Conservation (phyloP, 2,113 vertebrate genomes). For the Malurus cyaneus region DNA sequence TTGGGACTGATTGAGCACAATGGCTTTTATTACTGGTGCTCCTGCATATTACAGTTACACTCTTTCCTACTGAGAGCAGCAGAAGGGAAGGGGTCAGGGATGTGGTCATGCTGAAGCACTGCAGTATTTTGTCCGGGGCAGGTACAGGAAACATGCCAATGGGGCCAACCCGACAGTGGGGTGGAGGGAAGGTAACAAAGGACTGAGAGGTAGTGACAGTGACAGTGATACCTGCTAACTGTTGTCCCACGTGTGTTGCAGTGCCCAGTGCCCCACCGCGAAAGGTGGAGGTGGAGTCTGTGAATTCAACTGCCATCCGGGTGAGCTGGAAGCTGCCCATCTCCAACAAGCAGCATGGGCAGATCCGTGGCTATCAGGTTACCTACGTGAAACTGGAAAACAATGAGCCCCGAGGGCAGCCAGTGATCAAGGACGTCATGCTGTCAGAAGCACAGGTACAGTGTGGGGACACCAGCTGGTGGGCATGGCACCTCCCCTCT, state of each 20-base stretch:
- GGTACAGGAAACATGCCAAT: not conserved
- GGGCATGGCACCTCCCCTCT: not conserved
- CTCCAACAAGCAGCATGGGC: constrained; percentile 88
- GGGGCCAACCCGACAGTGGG: accelerated
- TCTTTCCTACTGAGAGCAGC: not conserved
- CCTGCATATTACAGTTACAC: accelerated
- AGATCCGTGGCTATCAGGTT: constrained; percentile 94
- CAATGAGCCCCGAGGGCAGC: constrained; percentile 86
- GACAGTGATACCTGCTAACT: not conserved
- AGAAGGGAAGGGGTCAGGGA: not conserved
- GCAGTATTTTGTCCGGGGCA: not conserved
- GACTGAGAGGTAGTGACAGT: not conserved
- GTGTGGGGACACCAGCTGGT: not conserved
- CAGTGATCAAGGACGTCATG: constrained; percentile 86
- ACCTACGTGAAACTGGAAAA: constrained; percentile 88
- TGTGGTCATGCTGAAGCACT: not conserved
- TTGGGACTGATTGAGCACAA: not conserved
- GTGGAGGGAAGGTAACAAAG: not conserved
- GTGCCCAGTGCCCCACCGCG: constrained; percentile 94
- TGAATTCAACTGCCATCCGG: constrained; percentile 90
- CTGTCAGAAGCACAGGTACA: constrained; percentile 89
- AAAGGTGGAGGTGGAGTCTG: constrained; percentile 87
- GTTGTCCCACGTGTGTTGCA: constrained; percentile 56
- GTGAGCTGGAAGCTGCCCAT: constrained; percentile 92
- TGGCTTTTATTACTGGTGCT: not conserved